Evolutionary conservation across 2,797 vertebrate species (phyloP).

Genomic region (Hypotaenidia okinawae): DNA sequence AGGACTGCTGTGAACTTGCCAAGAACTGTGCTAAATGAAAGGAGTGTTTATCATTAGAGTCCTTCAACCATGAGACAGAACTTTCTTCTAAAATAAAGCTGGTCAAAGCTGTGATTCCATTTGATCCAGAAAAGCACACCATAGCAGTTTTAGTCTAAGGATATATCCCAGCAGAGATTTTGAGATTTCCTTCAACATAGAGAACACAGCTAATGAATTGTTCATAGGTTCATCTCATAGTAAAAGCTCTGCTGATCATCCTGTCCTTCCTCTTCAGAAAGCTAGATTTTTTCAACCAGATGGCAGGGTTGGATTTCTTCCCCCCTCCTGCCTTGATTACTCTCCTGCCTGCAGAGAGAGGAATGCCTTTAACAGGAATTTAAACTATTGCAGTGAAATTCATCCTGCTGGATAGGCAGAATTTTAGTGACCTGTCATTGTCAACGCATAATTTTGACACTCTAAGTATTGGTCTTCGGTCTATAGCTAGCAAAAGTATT

Average conservation of each 20-base stretch:
- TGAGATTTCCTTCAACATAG: not conserved
- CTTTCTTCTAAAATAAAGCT: not conserved
- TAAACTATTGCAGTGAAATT: not conserved
- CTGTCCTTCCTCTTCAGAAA: constrained; percentile 2
- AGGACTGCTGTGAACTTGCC: constrained; percentile 20
- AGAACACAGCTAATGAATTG: not conserved
- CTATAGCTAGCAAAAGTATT: not conserved
- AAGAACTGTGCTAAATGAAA: constrained; percentile 27
- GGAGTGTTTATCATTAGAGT: not conserved
- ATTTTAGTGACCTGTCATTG: not conserved
- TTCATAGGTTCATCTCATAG: not conserved
- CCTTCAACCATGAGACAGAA: not conserved
- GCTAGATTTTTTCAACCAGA: not conserved
- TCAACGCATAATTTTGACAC: not conserved
- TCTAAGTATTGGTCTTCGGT: not conserved
- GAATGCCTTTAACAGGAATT: not conserved
- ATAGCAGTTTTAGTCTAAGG: not conserved
- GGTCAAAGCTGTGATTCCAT: not conserved
- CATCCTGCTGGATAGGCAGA: not conserved
- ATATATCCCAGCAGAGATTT: not conserved
- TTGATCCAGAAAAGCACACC: not conserved
- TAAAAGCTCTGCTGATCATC: not conserved
- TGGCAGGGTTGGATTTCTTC: not conserved
- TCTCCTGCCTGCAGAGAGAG: not conserved
- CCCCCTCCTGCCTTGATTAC: not conserved